Conservation (phyloP, 2,888 invertebrate species). For the Netelia virgata region DNA sequence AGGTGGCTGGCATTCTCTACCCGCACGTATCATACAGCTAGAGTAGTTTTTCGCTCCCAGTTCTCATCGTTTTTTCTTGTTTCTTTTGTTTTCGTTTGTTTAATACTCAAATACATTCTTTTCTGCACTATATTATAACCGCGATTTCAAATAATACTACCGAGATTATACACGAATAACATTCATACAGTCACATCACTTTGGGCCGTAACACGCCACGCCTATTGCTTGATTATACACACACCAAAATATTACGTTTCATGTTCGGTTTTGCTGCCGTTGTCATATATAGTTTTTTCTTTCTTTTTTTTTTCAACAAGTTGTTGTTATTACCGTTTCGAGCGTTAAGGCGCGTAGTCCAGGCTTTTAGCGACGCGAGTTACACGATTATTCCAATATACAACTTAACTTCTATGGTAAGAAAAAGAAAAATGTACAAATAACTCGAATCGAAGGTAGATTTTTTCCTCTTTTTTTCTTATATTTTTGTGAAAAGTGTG, state of each 20-base stretch:
- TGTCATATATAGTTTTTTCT: not conserved
- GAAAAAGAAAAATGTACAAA: slow-evolving; percentile 68
- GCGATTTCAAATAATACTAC: slow-evolving; percentile 65
- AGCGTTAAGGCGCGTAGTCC: slow-evolving; percentile 51
- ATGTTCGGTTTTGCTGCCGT: not conserved
- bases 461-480: slow-evolving; percentile 13
- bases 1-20: slow-evolving; percentile 67
- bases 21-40: slow-evolving; percentile 68
- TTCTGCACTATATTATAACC: slow-evolving; percentile 60
- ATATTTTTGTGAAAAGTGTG: slow-evolving; percentile 19
- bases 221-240: slow-evolving; percentile 69
- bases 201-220: slow-evolving; percentile 61
- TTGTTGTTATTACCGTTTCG: slow-evolving; percentile 22
- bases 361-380: slow-evolving; percentile 61
- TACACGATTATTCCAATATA: slow-evolving; percentile 70
- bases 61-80: slow-evolving; percentile 16
- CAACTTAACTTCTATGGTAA: slow-evolving; percentile 68
- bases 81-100: slow-evolving; percentile 26
- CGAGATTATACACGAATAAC: slow-evolving; percentile 65
- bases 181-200: slow-evolving; percentile 67
- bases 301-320: slow-evolving; percentile 14
- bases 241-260: slow-evolving; percentile 57
- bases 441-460: slow-evolving; percentile 63
- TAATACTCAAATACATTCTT: slow-evolving; percentile 64
- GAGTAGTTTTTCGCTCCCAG: slow-evolving; percentile 44